phyloP scores from a whole-genome alignment of 1,140 invertebrate genomes.

The Reticulitermes speratus region DNA sequence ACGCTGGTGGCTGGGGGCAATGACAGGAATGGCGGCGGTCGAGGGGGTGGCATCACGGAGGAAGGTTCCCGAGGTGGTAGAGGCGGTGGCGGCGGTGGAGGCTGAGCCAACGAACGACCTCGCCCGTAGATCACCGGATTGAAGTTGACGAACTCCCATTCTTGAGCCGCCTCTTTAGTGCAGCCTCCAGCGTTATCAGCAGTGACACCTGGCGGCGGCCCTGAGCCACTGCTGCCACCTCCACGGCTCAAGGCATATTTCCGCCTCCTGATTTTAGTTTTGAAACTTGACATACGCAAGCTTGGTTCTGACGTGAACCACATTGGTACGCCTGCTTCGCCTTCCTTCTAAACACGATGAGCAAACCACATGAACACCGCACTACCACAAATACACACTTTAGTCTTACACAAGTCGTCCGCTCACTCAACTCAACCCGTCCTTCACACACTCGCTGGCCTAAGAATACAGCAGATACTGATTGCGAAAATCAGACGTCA shows the following conservation, averaged over 20 bases:
- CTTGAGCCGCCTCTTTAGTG: conserved; percentile 24
- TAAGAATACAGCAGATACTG: no score
- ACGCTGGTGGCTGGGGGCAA: no score
- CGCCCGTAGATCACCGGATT: conserved; percentile 43
- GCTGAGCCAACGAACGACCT: not conserved
- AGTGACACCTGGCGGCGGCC: conserved; percentile 17
- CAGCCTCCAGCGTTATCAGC: conserved; percentile 18
- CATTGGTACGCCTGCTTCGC: conserved; percentile 36
- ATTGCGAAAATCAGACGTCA: no score
- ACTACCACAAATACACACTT: not conserved
- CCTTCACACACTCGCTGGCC: no score
- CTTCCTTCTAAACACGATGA: no score
- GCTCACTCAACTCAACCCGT: not conserved
- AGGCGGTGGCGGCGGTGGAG: not conserved
- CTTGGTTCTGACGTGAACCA: conserved; percentile 42
- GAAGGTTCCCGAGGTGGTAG: not conserved
- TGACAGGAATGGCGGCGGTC: not conserved
- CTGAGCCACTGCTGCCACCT: not conserved
- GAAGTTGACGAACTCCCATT: conserved; percentile 51
- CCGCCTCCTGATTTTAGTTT: conserved; percentile 45
- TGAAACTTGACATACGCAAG: conserved; percentile 48
- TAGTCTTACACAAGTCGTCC: no score
- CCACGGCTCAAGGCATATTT: conserved; percentile 42
- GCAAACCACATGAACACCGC: not conserved
- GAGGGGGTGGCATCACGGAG: not conserved